Evolutionary conservation across 2,797 vertebrate genomes (phyloP).

Genomic region (Varecia variegata): DNA sequence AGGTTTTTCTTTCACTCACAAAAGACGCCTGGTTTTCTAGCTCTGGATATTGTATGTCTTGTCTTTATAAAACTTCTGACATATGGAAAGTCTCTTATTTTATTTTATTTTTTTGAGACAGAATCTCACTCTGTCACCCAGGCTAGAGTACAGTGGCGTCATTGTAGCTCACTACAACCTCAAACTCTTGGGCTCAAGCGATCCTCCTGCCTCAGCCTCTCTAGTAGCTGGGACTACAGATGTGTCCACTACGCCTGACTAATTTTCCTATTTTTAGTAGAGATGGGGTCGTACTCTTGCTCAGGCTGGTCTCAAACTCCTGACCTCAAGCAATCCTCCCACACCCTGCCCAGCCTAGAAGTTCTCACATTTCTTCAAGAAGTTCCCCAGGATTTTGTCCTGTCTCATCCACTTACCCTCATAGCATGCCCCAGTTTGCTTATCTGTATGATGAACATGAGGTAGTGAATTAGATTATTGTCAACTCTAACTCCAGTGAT

Average conservation of each 20-base stretch:
- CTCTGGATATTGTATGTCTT: background rate
- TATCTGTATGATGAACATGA: background rate
- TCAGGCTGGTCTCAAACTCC: too few relatives aligned
- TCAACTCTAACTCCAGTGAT: background rate
- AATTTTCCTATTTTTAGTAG: too few relatives aligned
- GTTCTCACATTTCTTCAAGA: background rate
- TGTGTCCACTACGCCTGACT: too few relatives aligned
- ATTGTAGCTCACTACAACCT: too few relatives aligned
- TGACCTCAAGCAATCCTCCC: too few relatives aligned
- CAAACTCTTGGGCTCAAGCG: too few relatives aligned
- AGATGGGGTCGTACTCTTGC: too few relatives aligned
- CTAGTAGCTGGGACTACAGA: too few relatives aligned
- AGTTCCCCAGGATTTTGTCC: background rate
- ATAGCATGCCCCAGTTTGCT: background rate
- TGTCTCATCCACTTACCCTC: background rate
- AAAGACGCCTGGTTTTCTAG: constrained; percentile 9
- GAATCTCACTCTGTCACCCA: too few relatives aligned
- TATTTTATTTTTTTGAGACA: too few relatives aligned
- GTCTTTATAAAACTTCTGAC: background rate
- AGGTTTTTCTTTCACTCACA: background rate
- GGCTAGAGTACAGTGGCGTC: too few relatives aligned
- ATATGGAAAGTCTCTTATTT: background rate
- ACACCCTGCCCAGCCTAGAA: background rate
- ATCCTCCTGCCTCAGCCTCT: too few relatives aligned
- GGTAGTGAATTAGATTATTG: background rate